Base-by-base conservation (phyloP, 2,113 vertebrate genomes). In the Gymnorhina tibicen region DNA sequence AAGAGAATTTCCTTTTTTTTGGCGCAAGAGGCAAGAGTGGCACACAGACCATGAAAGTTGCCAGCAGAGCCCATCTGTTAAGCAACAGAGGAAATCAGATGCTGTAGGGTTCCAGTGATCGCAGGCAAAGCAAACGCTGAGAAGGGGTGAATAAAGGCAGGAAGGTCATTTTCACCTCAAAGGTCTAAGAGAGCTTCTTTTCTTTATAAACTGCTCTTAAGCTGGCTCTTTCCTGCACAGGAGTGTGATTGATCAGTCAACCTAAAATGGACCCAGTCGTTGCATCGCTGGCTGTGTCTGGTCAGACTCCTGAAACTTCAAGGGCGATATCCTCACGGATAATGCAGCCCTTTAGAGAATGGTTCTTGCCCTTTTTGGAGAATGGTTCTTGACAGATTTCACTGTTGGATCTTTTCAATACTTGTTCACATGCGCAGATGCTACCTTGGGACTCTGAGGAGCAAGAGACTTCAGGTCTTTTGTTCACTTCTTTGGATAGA, bases 61-160 rank as follows among this genome's bases (percentile, higher is more conserved):
- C 96, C 91, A 97, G 63, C 89, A 96, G 64, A 95, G 55, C 47
- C 93, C 93, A 95, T 97, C 95, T 93, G 92, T 93, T 93, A 93
- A 93, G 72, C 70, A 92, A 11, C 49, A 73, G 66, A 85, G 18
- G 75, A 74, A 87, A 85, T 91, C 81, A 96, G 78, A 93, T 70
- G 58, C 85, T 95, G 60, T 73, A 88, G 76, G 64, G 87, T 95
- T 69, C 50, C 69, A 82, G 42, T 41, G 62, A 85, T 79, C 32
- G 85, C 69, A 76, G 64, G 56, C 91, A 81, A 32, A 27, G 46
- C 92, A 92, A 77, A 44, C 44, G 39, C 14, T 64, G 55, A 74
- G 32, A 58, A 75, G 79, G 77, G 17, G 10, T 0, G 2, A 44
- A 84, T 50, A 90, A 47, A 83, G 70, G 30, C 72, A 91, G 66